phyloP scores from a whole-genome alignment of 1,140 invertebrate genomes.

The Drosophila pseudoananassae region DNA sequence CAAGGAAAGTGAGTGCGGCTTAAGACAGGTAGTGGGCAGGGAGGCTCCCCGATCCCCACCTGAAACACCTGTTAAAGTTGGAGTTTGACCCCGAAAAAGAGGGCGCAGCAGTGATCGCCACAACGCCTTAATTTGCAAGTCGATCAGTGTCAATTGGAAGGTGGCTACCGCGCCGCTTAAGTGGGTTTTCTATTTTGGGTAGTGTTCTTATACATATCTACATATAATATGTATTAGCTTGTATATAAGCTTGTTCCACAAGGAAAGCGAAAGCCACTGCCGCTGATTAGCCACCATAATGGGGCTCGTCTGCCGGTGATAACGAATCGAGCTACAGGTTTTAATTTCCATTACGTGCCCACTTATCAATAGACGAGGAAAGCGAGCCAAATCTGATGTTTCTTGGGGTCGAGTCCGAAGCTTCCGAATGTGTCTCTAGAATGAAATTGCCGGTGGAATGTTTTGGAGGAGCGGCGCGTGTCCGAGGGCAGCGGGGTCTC shows the following conservation, averaged over 20 bases:
- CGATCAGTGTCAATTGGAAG: constrained; percentile 51
- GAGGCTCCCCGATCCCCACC: neutral
- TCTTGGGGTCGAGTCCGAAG: constrained; percentile 44
- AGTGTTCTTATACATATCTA: neutral
- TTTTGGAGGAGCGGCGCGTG: constrained; percentile 46
- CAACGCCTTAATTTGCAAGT: constrained; percentile 70
- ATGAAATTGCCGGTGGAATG: constrained; percentile 24
- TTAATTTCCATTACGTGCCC: constrained; percentile 25
- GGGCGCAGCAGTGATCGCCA: neutral
- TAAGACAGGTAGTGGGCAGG: too few species aligned
- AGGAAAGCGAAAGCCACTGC: constrained; percentile 68
- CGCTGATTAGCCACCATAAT: constrained; percentile 30
- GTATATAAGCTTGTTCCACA: constrained; percentile 20
- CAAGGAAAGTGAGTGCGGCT: neutral
- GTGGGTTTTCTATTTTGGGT: constrained; percentile 4
- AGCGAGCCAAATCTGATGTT: constrained; percentile 46
- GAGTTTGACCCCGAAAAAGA: constrained; percentile 58
- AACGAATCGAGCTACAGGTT: constrained; percentile 36
- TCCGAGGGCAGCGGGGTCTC: constrained; percentile 1
- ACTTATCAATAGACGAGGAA: constrained; percentile 51
- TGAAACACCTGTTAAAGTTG: constrained; percentile 55
- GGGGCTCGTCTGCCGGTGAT: constrained; percentile 55
- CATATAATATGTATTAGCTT: constrained; percentile 9
- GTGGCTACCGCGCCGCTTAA: constrained; percentile 37
- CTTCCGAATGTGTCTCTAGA: constrained; percentile 18